Evolutionary conservation across 1,140 invertebrate genomes (phyloP), one percentile per base, ranked within the genome.

Genomic region (Parasteatoda tepidariorum): DNA sequence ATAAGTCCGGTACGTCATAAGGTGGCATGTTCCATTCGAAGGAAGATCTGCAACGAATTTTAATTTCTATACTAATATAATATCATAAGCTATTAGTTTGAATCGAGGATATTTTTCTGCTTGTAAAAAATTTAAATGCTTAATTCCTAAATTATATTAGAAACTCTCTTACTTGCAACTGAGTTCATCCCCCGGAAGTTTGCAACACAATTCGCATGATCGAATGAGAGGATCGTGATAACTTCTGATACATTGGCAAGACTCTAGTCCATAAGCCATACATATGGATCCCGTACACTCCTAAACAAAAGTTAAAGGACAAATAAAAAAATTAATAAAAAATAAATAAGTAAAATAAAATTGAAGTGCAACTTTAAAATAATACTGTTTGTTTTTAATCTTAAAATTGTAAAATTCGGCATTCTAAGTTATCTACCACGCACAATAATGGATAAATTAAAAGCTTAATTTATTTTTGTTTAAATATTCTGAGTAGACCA

Each of bases 211-310:
- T 89, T 97, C 95, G 88, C 95, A 97, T 0, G 95, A 93, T 87
- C 96, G 95, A 11, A 94, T 95, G 28, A 93, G 90, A 83, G 94
- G 92, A 89, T 96, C 95, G 62, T 92, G 90, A 3, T 92, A 91
- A 84, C 93, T 92, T 55, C 89, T 59, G 86, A 94, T 91, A 90
- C 96, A 96, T 89, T 98, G 98, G 88, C 98, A 99, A 15, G 97
- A 98, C 89, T 98, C 96, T 88, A 99, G 91, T 28, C 96, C 96
- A 88, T 98, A 98, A 4, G 94, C 94, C 84, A 96, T 90, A 88
- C 97, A 98, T 87, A 98, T 96, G 48, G 96, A 97, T 0, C 96
- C 96, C 0, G 95, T 96, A 87, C 97, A 98, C 89, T 97, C 94
- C 93, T 94, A 84, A n/a, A n/a, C n/a, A n/a, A n/a, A n/a, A n/a